Conservation (phyloP, 2,113 vertebrate species). For the Scophthalmus maximus region DNA sequence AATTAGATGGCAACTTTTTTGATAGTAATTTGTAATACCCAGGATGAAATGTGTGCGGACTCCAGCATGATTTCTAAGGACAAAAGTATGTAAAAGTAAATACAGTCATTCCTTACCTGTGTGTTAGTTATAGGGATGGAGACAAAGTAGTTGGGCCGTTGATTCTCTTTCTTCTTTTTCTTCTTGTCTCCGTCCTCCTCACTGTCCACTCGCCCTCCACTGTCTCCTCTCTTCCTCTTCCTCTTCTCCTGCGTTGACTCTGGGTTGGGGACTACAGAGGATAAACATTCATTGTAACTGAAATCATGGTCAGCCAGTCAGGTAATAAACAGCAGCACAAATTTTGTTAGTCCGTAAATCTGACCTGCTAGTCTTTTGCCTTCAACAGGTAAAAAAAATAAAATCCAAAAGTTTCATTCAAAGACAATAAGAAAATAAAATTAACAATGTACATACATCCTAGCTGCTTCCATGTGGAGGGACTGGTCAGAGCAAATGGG, state of each 20-base stretch:
- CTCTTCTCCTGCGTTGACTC: slow-evolving; percentile 79
- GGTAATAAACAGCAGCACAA: background rate
- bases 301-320: background rate
- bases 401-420: background rate
- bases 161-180: slow-evolving; percentile 83
- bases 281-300: background rate
- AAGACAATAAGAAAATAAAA: background rate
- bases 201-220: slow-evolving; percentile 68
- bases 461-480: slow-evolving; percentile 84
- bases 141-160: slow-evolving; percentile 93
- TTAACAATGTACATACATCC: slow-evolving; percentile 50
- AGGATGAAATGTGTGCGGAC: too few relatives aligned
- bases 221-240: slow-evolving; percentile 83
- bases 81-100: background rate
- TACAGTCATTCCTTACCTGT: slow-evolving; percentile 43
- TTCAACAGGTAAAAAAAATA: background rate
- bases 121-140: slow-evolving; percentile 87
- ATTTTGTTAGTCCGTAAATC: background rate
- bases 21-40: too few relatives aligned
- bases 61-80: too few relatives aligned
- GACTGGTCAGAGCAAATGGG: slow-evolving; percentile 85
- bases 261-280: slow-evolving; percentile 76
- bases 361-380: background rate
- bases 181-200: slow-evolving; percentile 84
- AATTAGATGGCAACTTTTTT: too few relatives aligned